phyloP scores from a whole-genome alignment of 2,888 invertebrate species.

The Drosophila tripunctata region DNA sequence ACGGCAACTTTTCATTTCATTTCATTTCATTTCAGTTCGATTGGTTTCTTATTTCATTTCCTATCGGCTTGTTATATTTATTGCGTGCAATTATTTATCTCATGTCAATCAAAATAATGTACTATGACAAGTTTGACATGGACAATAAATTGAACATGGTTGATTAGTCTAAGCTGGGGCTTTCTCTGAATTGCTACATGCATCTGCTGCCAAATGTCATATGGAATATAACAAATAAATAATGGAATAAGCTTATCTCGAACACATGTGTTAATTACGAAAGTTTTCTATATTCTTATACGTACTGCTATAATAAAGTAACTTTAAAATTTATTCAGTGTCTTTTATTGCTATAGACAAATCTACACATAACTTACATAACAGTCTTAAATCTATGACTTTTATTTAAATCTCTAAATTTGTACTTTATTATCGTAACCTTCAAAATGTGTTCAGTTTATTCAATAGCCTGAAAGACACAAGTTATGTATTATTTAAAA shows the following conservation, averaged over 20 bases:
- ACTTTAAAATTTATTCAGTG: too few relatives aligned
- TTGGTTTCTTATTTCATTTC: too few relatives aligned
- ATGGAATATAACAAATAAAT: not conserved
- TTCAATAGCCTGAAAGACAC: not conserved
- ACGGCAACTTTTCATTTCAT: conserved; percentile 18
- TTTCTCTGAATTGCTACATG: not conserved
- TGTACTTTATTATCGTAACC: not conserved
- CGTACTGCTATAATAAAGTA: too few relatives aligned
- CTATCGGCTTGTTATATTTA: conserved; percentile 19
- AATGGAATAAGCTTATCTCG: too few relatives aligned
- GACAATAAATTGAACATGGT: conserved; percentile 15
- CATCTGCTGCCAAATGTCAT: not conserved
- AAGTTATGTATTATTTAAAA: not conserved
- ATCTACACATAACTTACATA: too few relatives aligned
- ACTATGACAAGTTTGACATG: conserved; percentile 16
- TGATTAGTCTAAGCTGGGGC: conserved; percentile 6
- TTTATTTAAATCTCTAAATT: not conserved
- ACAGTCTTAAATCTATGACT: too few relatives aligned
- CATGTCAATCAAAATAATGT: conserved; percentile 36
- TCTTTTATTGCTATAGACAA: too few relatives aligned
- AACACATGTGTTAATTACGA: too few relatives aligned
- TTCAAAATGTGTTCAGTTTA: not conserved
- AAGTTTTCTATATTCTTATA: too few relatives aligned
- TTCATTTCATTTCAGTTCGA: too few relatives aligned
- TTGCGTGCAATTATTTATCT: conserved; percentile 41